Conservation (phyloP, 64 coral and sea anemone species). For the Anthopleura sola region DNA sequence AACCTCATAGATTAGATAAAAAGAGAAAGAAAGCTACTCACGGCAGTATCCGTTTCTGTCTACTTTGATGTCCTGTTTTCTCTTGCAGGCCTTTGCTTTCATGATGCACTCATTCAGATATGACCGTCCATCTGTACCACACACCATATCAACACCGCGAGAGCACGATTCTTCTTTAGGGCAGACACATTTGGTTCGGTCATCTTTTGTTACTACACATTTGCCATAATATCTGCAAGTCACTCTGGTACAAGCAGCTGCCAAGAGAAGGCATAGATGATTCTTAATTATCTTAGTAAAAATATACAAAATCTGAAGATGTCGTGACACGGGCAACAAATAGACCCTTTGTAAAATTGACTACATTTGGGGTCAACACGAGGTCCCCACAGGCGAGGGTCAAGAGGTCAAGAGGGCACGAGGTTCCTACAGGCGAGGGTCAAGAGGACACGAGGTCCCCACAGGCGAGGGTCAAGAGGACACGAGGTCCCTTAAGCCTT, state of each 20-base stretch:
- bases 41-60: slow-evolving; percentile 71
- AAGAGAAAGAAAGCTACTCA: slow-evolving; percentile 18
- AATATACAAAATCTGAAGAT: too few species aligned
- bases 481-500: too few species aligned
- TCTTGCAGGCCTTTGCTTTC: slow-evolving; percentile 70
- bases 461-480: too few species aligned
- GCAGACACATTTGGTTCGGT: slow-evolving; percentile 29
- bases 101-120: slow-evolving; percentile 76
- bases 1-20: too few species aligned
- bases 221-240: slow-evolving; percentile 27
- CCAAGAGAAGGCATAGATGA: not conserved
- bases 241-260: slow-evolving; percentile 34
- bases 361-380: too few species aligned
- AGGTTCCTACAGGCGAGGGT: too few species aligned
- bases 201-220: slow-evolving; percentile 13
- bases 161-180: slow-evolving; percentile 30
- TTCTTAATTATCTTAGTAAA: too few species aligned
- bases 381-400: too few species aligned
- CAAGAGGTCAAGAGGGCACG: too few species aligned
- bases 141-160: slow-evolving; percentile 38
- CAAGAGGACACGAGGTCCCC: too few species aligned
- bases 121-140: slow-evolving; percentile 65
- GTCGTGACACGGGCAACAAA: too few species aligned
- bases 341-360: too few species aligned
- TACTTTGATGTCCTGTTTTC: slow-evolving; percentile 37